phyloP scores from a whole-genome alignment of 2,113 vertebrate genomes.

The Seriola aureovittata region DNA sequence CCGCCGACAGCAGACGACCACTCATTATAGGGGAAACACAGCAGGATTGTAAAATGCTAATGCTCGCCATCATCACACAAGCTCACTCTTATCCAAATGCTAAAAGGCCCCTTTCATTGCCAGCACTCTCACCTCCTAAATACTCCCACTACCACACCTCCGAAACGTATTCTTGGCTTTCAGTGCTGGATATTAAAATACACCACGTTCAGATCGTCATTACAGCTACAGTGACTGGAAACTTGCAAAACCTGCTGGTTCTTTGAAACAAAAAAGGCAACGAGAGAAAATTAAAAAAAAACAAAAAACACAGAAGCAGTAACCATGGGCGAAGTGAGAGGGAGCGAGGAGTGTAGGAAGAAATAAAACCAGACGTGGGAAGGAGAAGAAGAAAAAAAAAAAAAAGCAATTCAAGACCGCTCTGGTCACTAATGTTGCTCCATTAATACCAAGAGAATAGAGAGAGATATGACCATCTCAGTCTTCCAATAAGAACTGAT shows the following conservation, averaged over 20 bases:
- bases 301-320: not conserved
- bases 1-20: conserved; percentile 40
- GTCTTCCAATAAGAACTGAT: conserved; percentile 17
- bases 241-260: not conserved
- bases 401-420: conserved; percentile 36
- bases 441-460: conserved; percentile 23
- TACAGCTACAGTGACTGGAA: not conserved
- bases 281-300: not conserved
- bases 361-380: conserved; percentile 62
- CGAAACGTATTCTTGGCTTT: conserved; percentile 19
- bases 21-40: conserved; percentile 44
- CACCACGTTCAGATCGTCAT: conserved; percentile 10
- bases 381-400: conserved; percentile 48
- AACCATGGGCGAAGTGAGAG: conserved; percentile 11
- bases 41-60: conserved; percentile 71
- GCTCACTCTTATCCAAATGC: conserved; percentile 57
- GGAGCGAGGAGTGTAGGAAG: conserved; percentile 56
- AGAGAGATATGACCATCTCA: conserved; percentile 9
- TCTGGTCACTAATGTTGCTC: conserved; percentile 47
- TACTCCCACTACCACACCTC: conserved; percentile 57
- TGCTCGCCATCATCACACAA: conserved; percentile 62
- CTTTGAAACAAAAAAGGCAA: not conserved
- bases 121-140: conserved; percentile 63
- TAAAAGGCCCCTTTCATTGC: conserved; percentile 60
- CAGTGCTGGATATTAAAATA: conserved; percentile 4